These are phyloP conservation scores for Tipula unca DNA, from an alignment of 2,888 invertebrate species.

Conservation along the genomic window DNA sequence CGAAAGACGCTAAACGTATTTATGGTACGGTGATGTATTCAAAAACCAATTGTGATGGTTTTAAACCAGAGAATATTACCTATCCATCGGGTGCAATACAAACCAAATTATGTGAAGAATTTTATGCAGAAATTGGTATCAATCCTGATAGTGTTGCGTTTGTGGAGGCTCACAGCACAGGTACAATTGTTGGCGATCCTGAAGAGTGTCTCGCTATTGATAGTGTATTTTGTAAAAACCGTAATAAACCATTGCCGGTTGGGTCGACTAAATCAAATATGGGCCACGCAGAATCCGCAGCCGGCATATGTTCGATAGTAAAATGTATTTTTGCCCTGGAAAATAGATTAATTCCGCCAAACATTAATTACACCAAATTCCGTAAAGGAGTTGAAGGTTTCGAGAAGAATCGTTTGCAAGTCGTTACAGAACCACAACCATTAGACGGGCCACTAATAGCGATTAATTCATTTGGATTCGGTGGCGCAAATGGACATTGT, in stretches of 20 bases:
- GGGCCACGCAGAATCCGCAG: constrained; percentile 85
- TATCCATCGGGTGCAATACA: constrained; percentile 58
- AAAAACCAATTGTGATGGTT: constrained; percentile 74
- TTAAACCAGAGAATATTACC: constrained; percentile 60
- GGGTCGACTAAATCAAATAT: constrained; percentile 92
- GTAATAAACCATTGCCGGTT: constrained; percentile 66
- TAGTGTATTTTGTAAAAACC: constrained; percentile 63
- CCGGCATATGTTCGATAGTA: constrained; percentile 71
- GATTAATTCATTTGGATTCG: constrained; percentile 89
- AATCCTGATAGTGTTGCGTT: constrained; percentile 62
- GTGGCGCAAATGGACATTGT: constrained; percentile 68
- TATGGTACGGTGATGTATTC: constrained; percentile 67
- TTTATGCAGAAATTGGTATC: constrained; percentile 61
- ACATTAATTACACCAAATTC: constrained; percentile 65
- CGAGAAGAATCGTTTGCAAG: constrained; percentile 53
- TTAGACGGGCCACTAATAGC: constrained; percentile 71
- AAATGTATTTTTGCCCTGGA: constrained; percentile 79
- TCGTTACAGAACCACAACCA: constrained; percentile 62
- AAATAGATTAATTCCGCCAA: constrained; percentile 71
- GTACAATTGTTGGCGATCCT: constrained; percentile 80
- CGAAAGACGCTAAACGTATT: constrained; percentile 53
- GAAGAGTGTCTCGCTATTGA: constrained; percentile 81
- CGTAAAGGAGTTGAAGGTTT: constrained; percentile 54
- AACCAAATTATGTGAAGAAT: constrained; percentile 51
- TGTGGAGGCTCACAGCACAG: constrained; percentile 82